phyloP scores from a whole-genome alignment of 2,888 invertebrate genomes.

The Ochropleura plecta region DNA sequence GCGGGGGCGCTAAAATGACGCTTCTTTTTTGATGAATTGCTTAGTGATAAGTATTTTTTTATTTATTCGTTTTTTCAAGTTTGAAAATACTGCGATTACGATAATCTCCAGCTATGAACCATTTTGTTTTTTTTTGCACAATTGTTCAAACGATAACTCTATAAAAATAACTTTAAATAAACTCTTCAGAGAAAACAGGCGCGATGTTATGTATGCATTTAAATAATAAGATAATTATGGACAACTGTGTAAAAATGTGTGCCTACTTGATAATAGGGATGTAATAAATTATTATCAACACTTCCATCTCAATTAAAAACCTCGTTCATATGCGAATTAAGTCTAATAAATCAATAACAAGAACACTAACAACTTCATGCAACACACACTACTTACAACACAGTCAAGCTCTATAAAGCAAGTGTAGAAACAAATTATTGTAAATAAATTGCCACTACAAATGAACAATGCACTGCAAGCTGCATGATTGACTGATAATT shows the following conservation, averaged over 20 bases:
- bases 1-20: slow-evolving; percentile 64
- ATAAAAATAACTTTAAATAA: too few species aligned
- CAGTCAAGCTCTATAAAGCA: slow-evolving; percentile 62
- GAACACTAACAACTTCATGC: slow-evolving; percentile 33
- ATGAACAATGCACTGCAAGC: slow-evolving; percentile 32
- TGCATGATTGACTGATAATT: slow-evolving; percentile 39
- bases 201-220: too few species aligned
- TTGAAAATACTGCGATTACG: background rate
- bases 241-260: background rate
- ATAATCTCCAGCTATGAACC: too few species aligned
- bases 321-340: slow-evolving; percentile 28
- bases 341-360: slow-evolving; percentile 54
- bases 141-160: too few species aligned
- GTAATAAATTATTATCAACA: slow-evolving; percentile 31
- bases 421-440: slow-evolving; percentile 49
- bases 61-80: background rate
- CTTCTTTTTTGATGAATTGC: slow-evolving; percentile 15
- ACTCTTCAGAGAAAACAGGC: too few species aligned
- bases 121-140: too few species aligned
- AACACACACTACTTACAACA: slow-evolving; percentile 52
- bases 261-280: slow-evolving; percentile 11
- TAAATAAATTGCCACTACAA: slow-evolving; percentile 52
- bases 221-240: too few species aligned
- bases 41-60: background rate
- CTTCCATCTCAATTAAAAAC: slow-evolving; percentile 45